Evolutionary conservation across 2,113 vertebrate species (phyloP).

Genomic region (Pluvialis apricaria): DNA sequence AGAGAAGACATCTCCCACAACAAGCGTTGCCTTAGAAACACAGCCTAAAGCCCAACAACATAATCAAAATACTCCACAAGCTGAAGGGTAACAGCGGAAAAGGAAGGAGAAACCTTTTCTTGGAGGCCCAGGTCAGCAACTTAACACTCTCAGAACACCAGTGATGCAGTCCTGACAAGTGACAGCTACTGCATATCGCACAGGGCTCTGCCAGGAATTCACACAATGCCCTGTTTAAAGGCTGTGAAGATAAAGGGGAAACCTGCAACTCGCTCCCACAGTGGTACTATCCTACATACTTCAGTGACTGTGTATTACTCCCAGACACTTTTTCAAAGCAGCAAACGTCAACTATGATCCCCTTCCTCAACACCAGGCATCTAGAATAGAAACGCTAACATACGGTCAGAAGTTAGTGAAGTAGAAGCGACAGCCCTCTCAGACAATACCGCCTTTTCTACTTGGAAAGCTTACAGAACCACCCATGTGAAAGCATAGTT

Average conservation of each 20-base stretch:
- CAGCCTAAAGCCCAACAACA: background rate
- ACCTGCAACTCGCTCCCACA: background rate
- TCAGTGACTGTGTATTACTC: background rate
- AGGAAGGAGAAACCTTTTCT: background rate
- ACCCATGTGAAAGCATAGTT: background rate
- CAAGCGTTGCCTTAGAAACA: background rate
- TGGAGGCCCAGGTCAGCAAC: background rate
- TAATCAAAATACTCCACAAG: background rate
- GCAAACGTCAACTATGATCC: background rate
- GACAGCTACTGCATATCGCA: background rate
- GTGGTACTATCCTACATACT: background rate
- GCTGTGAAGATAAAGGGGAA: background rate
- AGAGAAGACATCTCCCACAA: background rate
- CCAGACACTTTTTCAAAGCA: background rate
- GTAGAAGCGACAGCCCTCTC: background rate
- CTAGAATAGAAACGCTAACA: background rate
- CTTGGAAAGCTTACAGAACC: background rate
- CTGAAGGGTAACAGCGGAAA: background rate
- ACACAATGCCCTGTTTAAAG: background rate
- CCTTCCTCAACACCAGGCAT: background rate
- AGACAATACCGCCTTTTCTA: background rate
- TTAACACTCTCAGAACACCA: background rate
- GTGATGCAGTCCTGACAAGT: background rate
- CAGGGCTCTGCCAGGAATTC: background rate
- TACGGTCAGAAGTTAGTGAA: background rate